Conservation (phyloP, 1,140 invertebrate species). For the Lordiphosa clarofinis region DNA sequence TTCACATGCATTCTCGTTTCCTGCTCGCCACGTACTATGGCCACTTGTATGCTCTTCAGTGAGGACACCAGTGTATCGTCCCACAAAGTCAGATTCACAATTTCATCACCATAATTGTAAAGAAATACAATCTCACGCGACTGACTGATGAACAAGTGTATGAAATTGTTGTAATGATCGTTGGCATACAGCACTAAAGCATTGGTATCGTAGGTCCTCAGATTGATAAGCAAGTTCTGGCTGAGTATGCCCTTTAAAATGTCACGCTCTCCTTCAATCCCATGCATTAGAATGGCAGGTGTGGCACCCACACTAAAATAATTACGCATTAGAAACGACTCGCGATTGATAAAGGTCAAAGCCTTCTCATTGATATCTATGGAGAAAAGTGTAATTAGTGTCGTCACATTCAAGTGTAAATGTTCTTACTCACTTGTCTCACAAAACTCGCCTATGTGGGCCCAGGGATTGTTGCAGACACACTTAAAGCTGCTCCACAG, state of each 20-base stretch:
- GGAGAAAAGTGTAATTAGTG: background rate
- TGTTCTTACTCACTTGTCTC: conserved; percentile 87
- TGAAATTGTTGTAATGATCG: conserved; percentile 96
- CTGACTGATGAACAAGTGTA: conserved; percentile 91
- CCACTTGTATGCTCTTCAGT: conserved; percentile 91
- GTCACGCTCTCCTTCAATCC: conserved; percentile 83
- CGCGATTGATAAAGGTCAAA: conserved; percentile 90
- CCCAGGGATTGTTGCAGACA: conserved; percentile 93
- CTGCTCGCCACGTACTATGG: conserved; percentile 87
- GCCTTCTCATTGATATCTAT: conserved; percentile 94
- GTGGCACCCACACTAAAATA: conserved; percentile 81
- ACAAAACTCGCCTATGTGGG: conserved; percentile 92
- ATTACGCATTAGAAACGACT: conserved; percentile 89
- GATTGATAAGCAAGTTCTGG: conserved; percentile 90
- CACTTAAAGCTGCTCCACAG: conserved; percentile 95
- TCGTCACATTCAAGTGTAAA: background rate
- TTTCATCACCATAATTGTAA: conserved; percentile 90
- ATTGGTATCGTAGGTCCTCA: conserved; percentile 91
- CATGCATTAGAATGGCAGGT: conserved; percentile 76
- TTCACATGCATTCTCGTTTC: conserved; percentile 91
- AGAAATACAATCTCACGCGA: conserved; percentile 88
- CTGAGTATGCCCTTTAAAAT: conserved; percentile 87
- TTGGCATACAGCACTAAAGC: conserved; percentile 93
- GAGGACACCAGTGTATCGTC: conserved; percentile 86
- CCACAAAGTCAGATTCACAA: conserved; percentile 88